Conservation (phyloP, 1,140 invertebrate genomes). For the Lethrus apterus region DNA sequence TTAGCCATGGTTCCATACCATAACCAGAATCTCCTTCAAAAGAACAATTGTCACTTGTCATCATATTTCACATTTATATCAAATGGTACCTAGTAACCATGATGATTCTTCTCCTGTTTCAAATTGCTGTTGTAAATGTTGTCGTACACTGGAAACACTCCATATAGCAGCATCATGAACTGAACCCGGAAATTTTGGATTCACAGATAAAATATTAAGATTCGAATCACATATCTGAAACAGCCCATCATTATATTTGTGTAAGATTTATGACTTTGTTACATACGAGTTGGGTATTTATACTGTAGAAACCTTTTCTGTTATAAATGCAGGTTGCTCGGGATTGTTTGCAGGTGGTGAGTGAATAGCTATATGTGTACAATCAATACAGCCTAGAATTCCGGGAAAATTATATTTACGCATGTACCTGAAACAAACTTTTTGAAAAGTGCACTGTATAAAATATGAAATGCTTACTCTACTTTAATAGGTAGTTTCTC, state of each 20-base stretch:
- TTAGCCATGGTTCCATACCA: constrained; percentile 21
- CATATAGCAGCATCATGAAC: constrained; percentile 3
- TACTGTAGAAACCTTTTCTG: constrained; percentile 15
- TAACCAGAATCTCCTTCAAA: constrained; percentile 29
- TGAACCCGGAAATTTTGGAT: constrained; percentile 3
- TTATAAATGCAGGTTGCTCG: constrained; percentile 13
- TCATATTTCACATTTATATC: too few relatives aligned
- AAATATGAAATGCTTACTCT: neutral
- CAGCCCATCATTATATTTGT: neutral
- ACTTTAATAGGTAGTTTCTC: too few relatives aligned
- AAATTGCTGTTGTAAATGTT: too few relatives aligned
- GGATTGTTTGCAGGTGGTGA: constrained; percentile 10
- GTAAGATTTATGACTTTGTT: neutral
- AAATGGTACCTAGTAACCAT: constrained; percentile 25
- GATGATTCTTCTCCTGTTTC: too few relatives aligned
- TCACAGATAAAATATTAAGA: neutral
- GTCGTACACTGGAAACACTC: neutral
- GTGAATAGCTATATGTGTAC: constrained; percentile 33
- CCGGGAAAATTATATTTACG: constrained; percentile 28
- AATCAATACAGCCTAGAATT: constrained; percentile 38
- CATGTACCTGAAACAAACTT: constrained; percentile 6
- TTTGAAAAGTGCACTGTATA: neutral
- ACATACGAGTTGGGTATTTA: constrained; percentile 19
- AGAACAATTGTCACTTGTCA: constrained; percentile 22
- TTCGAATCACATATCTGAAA: constrained; percentile 11